Conservation (phyloP, 2,888 invertebrate genomes). For the Caenorhabditis panamensis region DNA sequence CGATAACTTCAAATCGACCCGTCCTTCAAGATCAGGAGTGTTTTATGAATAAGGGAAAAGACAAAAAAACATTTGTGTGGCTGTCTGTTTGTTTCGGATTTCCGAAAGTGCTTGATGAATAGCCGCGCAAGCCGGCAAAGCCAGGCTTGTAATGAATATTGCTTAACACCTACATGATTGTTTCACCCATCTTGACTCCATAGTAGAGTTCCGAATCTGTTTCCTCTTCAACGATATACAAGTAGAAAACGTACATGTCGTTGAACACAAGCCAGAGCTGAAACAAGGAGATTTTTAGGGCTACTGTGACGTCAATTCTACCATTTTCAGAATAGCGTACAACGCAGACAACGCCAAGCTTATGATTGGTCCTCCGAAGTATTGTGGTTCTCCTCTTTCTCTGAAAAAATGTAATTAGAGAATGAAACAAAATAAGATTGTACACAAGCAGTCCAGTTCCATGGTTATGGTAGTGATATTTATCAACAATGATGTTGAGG, state of each 20-base stretch:
- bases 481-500: not conserved
- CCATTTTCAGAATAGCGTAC: not conserved
- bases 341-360: not conserved
- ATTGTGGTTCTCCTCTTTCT: not conserved
- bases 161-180: not conserved
- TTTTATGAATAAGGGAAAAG: too few species aligned
- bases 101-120: too few species aligned
- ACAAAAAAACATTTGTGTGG: too few species aligned
- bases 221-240: not conserved
- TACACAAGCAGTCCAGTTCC: not conserved
- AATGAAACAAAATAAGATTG: not conserved
- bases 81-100: too few species aligned
- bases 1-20: too few species aligned
- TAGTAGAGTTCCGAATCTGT: not conserved
- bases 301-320: not conserved
- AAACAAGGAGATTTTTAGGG: not conserved
- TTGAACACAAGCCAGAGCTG: not conserved
- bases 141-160: too few species aligned
- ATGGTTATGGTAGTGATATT: not conserved
- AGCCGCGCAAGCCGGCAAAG: too few species aligned
- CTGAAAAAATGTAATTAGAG: not conserved
- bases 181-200: not conserved
- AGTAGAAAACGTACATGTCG: not conserved
- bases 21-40: too few species aligned
- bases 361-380: not conserved